These are phyloP conservation scores for Xyliphius kryptos DNA, from an alignment of 2,113 vertebrate species.

Conservation along the genomic window DNA sequence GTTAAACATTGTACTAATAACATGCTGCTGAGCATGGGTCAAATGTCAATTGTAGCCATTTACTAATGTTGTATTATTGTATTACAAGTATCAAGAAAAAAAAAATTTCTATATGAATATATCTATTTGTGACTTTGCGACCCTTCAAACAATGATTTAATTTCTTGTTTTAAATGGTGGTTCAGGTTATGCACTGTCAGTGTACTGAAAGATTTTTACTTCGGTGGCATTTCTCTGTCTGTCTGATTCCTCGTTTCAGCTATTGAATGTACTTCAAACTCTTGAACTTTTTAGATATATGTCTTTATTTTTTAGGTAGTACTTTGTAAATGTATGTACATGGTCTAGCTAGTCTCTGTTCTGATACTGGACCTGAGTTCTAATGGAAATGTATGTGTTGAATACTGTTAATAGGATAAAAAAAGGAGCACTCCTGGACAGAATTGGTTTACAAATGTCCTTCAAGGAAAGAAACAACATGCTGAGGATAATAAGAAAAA, in stretches of 20 bases:
- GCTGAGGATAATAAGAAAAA: no score
- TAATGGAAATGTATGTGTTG: constrained; percentile 24
- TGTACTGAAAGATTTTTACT: constrained; percentile 57
- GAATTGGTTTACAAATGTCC: no score
- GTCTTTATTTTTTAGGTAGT: constrained; percentile 63
- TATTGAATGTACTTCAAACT: constrained; percentile 65
- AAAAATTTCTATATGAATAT: constrained; percentile 67
- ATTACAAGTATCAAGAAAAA: constrained; percentile 62
- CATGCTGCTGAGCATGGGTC: constrained; percentile 64
- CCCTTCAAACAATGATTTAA: constrained; percentile 58
- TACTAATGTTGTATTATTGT: constrained; percentile 72
- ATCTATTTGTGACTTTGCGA: constrained; percentile 67
- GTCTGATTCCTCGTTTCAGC: constrained; percentile 58
- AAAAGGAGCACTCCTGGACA: no score
- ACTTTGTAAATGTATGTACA: constrained; percentile 65
- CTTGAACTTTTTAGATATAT: constrained; percentile 62
- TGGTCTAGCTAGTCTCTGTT: constrained; percentile 58
- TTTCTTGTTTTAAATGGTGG: constrained; percentile 50
- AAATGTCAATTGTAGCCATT: constrained; percentile 65
- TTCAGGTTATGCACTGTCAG: constrained; percentile 54
- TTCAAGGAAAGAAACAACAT: no score
- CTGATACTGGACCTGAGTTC: constrained; percentile 55
- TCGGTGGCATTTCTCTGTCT: constrained; percentile 54
- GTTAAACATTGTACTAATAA: constrained; percentile 67
- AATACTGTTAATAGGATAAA: no score